A percentile compares a stretch with the other conserved stretches of the same genome.
phyloP scores from a whole-genome alignment of 2,113 vertebrate species.

The Python bivittatus region DNA sequence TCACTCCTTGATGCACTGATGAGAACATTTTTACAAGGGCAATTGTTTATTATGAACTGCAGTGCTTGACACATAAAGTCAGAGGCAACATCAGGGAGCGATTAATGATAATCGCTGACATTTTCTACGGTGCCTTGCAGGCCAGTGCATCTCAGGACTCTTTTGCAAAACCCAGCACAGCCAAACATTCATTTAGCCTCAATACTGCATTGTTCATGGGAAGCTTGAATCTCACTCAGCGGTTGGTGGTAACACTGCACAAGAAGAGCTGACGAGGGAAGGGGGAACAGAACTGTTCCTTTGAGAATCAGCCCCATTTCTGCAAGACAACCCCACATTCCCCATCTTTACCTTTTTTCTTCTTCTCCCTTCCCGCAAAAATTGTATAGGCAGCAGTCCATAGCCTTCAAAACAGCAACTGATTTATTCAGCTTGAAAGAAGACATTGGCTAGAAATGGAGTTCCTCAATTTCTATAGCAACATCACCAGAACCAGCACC shows the following conservation, averaged over 20 bases:
- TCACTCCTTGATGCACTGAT: neutral
- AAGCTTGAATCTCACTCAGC: accelerated
- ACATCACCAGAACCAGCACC: neutral
- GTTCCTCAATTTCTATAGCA: neutral
- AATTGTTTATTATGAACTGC: conserved; percentile 43
- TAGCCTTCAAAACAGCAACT: neutral
- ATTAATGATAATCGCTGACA: conserved; percentile 36
- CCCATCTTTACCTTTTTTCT: neutral
- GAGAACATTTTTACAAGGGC: conserved; percentile 25
- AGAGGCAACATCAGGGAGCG: conserved; percentile 32
- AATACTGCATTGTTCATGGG: neutral
- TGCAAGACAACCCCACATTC: neutral
- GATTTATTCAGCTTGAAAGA: no score
- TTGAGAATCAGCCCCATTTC: no score
- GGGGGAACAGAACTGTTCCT: neutral
- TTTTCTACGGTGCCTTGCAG: conserved; percentile 31
- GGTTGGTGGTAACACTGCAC: accelerated
- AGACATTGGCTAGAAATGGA: neutral
- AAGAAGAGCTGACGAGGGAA: neutral
- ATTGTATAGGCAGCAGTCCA: neutral
- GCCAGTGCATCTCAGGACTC: conserved; percentile 2
- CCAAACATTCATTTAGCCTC: neutral
- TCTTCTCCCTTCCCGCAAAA: neutral
- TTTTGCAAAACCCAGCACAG: conserved; percentile 2
- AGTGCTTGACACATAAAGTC: conserved; percentile 41